Conservation (phyloP, 2,888 invertebrate species). For the Suillia variegata region DNA sequence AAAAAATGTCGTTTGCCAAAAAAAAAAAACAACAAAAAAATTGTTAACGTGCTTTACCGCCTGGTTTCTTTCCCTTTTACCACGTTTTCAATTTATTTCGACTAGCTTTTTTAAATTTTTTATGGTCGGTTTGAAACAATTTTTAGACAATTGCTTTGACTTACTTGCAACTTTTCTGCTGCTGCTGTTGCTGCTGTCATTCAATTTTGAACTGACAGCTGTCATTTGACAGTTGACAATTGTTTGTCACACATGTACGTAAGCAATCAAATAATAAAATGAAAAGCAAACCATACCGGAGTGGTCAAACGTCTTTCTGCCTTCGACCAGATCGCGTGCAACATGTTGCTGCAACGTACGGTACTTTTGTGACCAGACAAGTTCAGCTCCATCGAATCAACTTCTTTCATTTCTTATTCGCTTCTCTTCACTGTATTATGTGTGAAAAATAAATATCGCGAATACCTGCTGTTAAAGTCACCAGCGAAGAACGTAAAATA, state of each 20-base stretch:
- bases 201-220: background rate
- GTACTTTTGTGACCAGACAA: constrained; percentile 1
- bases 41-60: constrained; percentile 19
- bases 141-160: constrained; percentile 4
- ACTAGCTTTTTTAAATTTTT: too few species aligned
- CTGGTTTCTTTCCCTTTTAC: constrained; percentile 13
- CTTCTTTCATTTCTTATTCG: background rate
- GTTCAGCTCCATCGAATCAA: background rate
- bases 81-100: too few species aligned
- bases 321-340: background rate
- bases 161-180: constrained; percentile 10
- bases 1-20: too few species aligned
- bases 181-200: background rate
- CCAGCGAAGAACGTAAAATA: background rate
- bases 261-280: background rate
- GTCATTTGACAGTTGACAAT: constrained; percentile 11
- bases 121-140: too few species aligned
- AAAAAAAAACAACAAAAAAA: background rate
- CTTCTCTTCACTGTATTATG: constrained; percentile 11
- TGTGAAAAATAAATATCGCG: constrained; percentile 22
- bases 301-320: background rate
- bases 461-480: constrained; percentile 7
- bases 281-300: background rate
- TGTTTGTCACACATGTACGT: background rate
- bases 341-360: constrained; percentile 2